These are phyloP conservation scores for Eupeodes corollae DNA, from an alignment of 1,140 invertebrate genomes.

Conservation along the genomic window DNA sequence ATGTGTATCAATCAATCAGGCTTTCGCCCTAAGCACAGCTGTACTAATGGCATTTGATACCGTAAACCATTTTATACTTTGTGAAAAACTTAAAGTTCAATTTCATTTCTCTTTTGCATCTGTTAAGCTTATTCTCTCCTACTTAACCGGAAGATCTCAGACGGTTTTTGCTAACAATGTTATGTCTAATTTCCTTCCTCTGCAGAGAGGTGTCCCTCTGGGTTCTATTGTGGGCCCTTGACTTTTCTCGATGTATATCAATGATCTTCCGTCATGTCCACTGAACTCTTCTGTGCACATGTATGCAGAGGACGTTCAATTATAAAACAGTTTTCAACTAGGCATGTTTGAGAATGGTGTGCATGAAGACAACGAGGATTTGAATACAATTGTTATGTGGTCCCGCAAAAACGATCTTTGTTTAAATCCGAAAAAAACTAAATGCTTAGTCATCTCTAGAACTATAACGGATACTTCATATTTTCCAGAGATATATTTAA, in stretches of 20 bases:
- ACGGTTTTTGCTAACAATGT: not conserved
- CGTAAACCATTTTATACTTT: constrained; percentile 5
- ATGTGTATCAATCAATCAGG: not conserved
- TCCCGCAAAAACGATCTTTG: not conserved
- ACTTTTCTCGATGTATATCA: not conserved
- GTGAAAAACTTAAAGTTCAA: not conserved
- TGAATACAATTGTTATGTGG: not conserved
- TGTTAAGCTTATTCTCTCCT: not conserved
- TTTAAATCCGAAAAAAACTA: not conserved
- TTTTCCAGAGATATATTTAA: not conserved
- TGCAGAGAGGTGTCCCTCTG: not conserved
- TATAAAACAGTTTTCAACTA: not conserved
- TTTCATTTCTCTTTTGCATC: not conserved
- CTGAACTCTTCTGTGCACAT: not conserved
- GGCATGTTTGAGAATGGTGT: not conserved
- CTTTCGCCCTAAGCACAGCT: not conserved
- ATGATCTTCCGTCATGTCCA: not conserved
- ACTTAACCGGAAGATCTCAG: not conserved
- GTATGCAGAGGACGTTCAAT: not conserved
- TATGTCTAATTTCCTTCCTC: not conserved
- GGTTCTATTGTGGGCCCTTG: too few relatives aligned
- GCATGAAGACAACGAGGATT: not conserved
- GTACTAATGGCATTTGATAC: constrained; percentile 13
- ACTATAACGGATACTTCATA: not conserved
- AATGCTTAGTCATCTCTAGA: not conserved